Conservation (phyloP, 1,140 invertebrate species). For the Drosophila nasuta region DNA sequence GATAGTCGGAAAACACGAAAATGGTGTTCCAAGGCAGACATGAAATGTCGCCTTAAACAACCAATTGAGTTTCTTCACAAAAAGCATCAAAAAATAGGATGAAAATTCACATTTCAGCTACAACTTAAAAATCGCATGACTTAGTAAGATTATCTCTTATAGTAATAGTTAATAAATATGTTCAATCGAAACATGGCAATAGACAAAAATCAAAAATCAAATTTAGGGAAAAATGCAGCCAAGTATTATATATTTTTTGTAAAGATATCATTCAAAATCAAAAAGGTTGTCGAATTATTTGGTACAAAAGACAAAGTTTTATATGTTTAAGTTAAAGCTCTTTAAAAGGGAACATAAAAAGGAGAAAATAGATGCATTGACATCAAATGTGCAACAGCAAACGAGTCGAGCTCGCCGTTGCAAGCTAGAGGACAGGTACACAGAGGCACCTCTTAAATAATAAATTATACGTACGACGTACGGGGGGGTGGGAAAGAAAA, state of each 20-base stretch:
- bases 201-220: slow-evolving; percentile 56
- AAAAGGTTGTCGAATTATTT: slow-evolving; percentile 42
- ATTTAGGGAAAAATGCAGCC: slow-evolving; percentile 52
- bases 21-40: background rate
- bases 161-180: slow-evolving; percentile 40
- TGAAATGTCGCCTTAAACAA: slow-evolving; percentile 3
- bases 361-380: slow-evolving; percentile 55
- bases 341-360: slow-evolving; percentile 33
- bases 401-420: slow-evolving; percentile 7
- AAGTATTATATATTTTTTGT: slow-evolving; percentile 48
- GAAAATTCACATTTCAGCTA: slow-evolving; percentile 76
- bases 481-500: slow-evolving; percentile 17
- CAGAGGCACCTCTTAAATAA: slow-evolving; percentile 61
- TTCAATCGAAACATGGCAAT: slow-evolving; percentile 67
- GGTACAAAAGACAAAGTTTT: slow-evolving; percentile 70
- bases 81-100: slow-evolving; percentile 54
- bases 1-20: slow-evolving; percentile 3
- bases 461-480: slow-evolving; percentile 49
- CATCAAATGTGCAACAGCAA: slow-evolving; percentile 29
- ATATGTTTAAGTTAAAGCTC: slow-evolving; percentile 33
- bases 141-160: slow-evolving; percentile 64
- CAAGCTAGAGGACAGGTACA: slow-evolving; percentile 23
- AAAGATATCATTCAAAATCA: slow-evolving; percentile 46
- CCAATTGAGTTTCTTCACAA: slow-evolving; percentile 36
- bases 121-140: slow-evolving; percentile 66